Percentiles rank a stretch among this genome's conserved stretches.
Evolutionary conservation across 2,797 vertebrate species (phyloP).

Genomic region (Protonibea diacanthus): DNA sequence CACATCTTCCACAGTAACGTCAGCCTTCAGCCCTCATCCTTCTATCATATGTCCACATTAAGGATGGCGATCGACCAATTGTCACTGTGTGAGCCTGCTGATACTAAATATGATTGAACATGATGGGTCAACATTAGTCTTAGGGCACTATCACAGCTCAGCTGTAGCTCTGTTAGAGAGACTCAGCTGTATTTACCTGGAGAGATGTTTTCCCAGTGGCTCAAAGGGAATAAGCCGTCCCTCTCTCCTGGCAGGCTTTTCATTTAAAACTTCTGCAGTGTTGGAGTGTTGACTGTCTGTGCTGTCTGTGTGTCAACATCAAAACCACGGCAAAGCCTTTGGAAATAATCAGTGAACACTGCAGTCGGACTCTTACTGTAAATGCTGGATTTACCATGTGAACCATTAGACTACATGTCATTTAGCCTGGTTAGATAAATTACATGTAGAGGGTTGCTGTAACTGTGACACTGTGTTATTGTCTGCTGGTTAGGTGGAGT

Average conservation of each 20-base stretch:
- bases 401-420: too few relatives aligned
- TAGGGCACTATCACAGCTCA: not conserved
- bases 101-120: not conserved
- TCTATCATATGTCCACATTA: not conserved
- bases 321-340: too few relatives aligned
- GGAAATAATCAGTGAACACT: too few relatives aligned
- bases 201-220: not conserved
- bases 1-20: not conserved
- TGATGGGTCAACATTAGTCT: not conserved
- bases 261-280: too few relatives aligned
- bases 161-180: not conserved
- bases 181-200: not conserved
- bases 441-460: not conserved
- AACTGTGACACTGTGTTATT: conserved; percentile 7
- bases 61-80: not conserved
- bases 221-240: not conserved
- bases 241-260: too few relatives aligned
- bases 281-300: too few relatives aligned
- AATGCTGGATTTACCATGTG: too few relatives aligned
- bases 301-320: too few relatives aligned
- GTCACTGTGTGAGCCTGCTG: not conserved
- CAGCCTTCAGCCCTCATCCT: not conserved
- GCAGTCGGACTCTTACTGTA: too few relatives aligned
- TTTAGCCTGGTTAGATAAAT: too few relatives aligned
- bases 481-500: conserved; percentile 90